Evolutionary conservation across 2,797 vertebrate species (phyloP).

Genomic region (Ammospiza maritima): DNA sequence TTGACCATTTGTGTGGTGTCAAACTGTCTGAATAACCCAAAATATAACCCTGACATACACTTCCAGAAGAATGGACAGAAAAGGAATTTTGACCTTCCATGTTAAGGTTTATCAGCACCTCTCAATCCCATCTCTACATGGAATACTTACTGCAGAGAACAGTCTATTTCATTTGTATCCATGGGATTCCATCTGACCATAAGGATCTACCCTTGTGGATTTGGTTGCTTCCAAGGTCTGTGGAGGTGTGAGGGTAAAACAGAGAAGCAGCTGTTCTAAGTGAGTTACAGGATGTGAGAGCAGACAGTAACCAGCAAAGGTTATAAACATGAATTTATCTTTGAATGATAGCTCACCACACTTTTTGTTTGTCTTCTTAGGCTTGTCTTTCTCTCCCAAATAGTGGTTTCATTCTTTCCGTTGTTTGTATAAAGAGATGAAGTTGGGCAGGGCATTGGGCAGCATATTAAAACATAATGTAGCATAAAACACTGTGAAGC

Average conservation of each 20-base stretch:
- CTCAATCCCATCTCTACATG: background rate
- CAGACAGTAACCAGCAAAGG: background rate
- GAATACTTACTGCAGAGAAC: background rate
- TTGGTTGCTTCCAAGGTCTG: background rate
- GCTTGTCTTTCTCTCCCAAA: background rate
- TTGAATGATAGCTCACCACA: background rate
- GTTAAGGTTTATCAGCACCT: background rate
- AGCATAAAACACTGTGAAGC: background rate
- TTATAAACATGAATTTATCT: background rate
- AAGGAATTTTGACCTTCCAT: background rate
- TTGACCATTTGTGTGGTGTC: background rate
- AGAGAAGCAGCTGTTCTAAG: background rate
- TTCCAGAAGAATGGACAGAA: background rate
- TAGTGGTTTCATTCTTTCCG: background rate
- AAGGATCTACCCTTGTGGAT: background rate
- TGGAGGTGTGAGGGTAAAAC: background rate
- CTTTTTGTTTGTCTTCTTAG: background rate
- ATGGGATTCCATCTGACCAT: background rate
- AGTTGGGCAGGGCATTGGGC: background rate
- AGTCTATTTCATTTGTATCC: background rate
- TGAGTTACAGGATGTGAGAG: background rate
- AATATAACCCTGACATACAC: background rate
- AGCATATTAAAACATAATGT: background rate
- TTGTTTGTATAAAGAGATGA: background rate
- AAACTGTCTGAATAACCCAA: background rate